phyloP scores from a whole-genome alignment of 2,113 vertebrate genomes.

The Oplegnathus fasciatus region DNA sequence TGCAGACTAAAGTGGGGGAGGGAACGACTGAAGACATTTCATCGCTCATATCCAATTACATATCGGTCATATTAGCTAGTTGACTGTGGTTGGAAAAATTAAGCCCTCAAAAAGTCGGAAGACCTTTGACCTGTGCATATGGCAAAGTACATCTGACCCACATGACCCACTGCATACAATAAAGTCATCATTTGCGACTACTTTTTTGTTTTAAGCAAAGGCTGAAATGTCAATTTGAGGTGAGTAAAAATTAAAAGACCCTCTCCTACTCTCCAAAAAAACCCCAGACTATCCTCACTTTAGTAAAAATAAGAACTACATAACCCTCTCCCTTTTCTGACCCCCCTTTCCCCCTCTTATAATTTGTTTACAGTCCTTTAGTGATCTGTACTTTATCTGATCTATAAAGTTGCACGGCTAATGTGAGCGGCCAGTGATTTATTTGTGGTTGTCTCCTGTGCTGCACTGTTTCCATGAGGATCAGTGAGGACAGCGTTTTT shows the following conservation, averaged over 20 bases:
- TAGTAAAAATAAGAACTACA: background rate
- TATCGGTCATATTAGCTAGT: background rate
- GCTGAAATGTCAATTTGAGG: no score
- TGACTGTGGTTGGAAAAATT: background rate
- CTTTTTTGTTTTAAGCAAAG: background rate
- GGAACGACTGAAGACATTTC: background rate
- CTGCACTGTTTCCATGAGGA: slow-evolving; percentile 1
- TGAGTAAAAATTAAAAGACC: background rate
- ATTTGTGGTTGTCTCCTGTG: slow-evolving; percentile 29
- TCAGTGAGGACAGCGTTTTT: background rate
- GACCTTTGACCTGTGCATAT: no score
- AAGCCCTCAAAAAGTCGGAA: background rate
- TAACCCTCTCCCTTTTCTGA: background rate
- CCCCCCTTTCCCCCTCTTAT: background rate
- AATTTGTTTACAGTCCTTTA: background rate
- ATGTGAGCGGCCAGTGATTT: slow-evolving; percentile 45
- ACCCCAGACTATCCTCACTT: no score
- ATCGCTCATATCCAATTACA: background rate
- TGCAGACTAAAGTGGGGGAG: background rate
- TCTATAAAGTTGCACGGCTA: background rate
- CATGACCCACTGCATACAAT: background rate
- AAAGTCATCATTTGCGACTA: background rate
- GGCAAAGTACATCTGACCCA: no score
- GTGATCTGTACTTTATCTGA: background rate
- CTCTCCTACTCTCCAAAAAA: background rate